These are phyloP conservation scores for Vireo altiloquus DNA, from an alignment of 2,113 vertebrate genomes.

Conservation along the genomic window DNA sequence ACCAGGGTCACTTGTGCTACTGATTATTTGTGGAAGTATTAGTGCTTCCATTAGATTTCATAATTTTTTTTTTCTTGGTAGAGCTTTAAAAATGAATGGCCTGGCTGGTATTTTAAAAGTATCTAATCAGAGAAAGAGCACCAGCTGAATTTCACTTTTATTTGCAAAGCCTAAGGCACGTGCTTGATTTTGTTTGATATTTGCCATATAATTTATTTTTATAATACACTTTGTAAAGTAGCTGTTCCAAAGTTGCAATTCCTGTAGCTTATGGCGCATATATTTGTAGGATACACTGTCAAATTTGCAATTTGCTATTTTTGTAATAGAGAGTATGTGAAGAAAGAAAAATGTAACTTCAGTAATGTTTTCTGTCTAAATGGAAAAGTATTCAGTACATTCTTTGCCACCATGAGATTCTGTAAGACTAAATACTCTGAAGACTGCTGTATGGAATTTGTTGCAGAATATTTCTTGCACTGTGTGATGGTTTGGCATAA, in stretches of 20 bases:
- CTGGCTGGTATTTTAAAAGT: slow-evolving; percentile 26
- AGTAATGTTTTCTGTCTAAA: slow-evolving; percentile 34
- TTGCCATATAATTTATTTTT: slow-evolving; percentile 77
- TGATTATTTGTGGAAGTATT: slow-evolving; percentile 68
- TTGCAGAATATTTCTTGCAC: slow-evolving; percentile 39
- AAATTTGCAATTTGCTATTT: slow-evolving; percentile 34
- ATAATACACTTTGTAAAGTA: slow-evolving; percentile 69
- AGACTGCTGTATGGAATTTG: slow-evolving; percentile 57
- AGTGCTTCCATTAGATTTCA: slow-evolving; percentile 56
- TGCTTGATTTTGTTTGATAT: slow-evolving; percentile 48
- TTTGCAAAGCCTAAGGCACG: slow-evolving; percentile 54
- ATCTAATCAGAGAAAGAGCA: slow-evolving; percentile 17
- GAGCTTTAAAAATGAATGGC: slow-evolving; percentile 40
- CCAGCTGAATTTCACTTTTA: slow-evolving; percentile 49
- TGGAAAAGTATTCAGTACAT: not conserved
- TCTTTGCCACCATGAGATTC: slow-evolving; percentile 22
- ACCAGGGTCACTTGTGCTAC: slow-evolving; percentile 70
- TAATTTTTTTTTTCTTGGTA: slow-evolving; percentile 5
- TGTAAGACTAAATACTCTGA: slow-evolving; percentile 39
- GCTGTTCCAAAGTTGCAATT: slow-evolving; percentile 49
- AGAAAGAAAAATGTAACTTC: slow-evolving; percentile 27
- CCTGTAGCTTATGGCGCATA: slow-evolving; percentile 32
- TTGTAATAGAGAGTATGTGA: slow-evolving; percentile 45
- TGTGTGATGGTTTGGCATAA: slow-evolving; percentile 44
- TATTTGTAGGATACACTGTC: slow-evolving; percentile 62